phyloP scores from a whole-genome alignment of 2,797 vertebrate genomes.

The Perodicticus potto region DNA sequence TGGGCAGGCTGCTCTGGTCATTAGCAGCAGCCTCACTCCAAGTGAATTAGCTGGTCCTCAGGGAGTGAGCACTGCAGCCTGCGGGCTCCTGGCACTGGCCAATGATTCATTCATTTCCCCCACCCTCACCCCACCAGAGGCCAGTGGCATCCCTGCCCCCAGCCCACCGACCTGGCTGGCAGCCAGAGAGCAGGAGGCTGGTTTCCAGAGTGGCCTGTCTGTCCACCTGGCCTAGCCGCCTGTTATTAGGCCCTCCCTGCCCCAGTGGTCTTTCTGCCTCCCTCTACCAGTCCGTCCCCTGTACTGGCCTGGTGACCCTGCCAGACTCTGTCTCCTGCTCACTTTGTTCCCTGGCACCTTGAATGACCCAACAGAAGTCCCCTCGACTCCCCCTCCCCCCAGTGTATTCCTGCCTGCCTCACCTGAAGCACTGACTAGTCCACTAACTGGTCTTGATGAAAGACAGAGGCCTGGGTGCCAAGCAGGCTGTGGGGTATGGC shows the following conservation, averaged over 20 bases:
- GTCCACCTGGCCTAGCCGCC: slow-evolving; percentile 23
- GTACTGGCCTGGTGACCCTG: background rate
- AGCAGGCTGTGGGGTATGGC: background rate
- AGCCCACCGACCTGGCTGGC: background rate
- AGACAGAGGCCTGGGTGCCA: background rate
- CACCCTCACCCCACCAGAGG: slow-evolving; percentile 81
- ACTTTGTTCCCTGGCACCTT: background rate
- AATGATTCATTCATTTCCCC: slow-evolving; percentile 83
- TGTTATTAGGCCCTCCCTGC: background rate
- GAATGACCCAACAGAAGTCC: background rate
- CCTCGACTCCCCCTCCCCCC: background rate
- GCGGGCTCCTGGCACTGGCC: slow-evolving; percentile 82
- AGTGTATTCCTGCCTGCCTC: background rate
- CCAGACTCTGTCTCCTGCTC: background rate
- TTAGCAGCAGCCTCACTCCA: slow-evolving; percentile 83
- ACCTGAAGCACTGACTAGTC: background rate
- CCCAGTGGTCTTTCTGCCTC: fast-evolving
- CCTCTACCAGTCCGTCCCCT: background rate
- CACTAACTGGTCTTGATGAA: slow-evolving; percentile 15
- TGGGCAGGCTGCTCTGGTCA: slow-evolving; percentile 70
- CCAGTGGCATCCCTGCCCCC: slow-evolving; percentile 14
- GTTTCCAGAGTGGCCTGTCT: background rate
- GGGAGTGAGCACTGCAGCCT: slow-evolving; percentile 84
- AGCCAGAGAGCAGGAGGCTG: background rate
- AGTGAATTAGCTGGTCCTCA: slow-evolving; percentile 87